A percentile compares a stretch with the other conserved stretches of the same genome.
These are phyloP conservation scores for Neelides sp. DNA, from an alignment of 1,140 invertebrate species.

Conservation along the genomic window DNA sequence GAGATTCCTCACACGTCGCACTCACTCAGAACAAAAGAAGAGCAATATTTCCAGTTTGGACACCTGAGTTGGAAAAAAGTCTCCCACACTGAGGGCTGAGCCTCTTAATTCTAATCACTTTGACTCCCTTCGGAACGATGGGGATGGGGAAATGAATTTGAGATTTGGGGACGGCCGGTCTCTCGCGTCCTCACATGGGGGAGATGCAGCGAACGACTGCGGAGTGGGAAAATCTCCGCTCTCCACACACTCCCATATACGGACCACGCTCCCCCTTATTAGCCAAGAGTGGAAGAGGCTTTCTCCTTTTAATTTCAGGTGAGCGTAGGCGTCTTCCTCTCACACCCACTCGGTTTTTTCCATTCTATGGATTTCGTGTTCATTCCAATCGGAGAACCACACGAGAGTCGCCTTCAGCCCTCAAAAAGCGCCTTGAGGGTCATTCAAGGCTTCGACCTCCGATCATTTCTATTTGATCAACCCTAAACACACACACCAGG, in stretches of 20 bases:
- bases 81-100: background rate
- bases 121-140: background rate
- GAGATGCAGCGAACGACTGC: background rate
- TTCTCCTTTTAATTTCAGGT: conserved; percentile 25
- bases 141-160: background rate
- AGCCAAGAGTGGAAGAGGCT: conserved; percentile 19
- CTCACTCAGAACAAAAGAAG: background rate
- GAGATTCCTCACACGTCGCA: too few relatives aligned
- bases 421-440: too few relatives aligned
- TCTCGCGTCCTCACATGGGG: background rate
- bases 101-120: background rate
- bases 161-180: background rate
- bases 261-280: conserved; percentile 22
- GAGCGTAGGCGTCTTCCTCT: conserved; percentile 20
- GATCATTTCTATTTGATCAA: too few relatives aligned
- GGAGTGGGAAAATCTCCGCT: background rate
- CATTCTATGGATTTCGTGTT: background rate
- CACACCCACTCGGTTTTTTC: conserved; percentile 14
- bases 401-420: too few relatives aligned
- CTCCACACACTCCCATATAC: conserved; percentile 11
- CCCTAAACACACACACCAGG: too few relatives aligned
- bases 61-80: conserved; percentile 6
- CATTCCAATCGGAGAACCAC: conserved; percentile 2
- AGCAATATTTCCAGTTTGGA: conserved; percentile 10
- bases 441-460: too few relatives aligned